Percentiles rank a stretch among this genome's conserved stretches.
Evolutionary conservation across 2,797 vertebrate species (phyloP).

Genomic region (Sebastes jordani): DNA sequence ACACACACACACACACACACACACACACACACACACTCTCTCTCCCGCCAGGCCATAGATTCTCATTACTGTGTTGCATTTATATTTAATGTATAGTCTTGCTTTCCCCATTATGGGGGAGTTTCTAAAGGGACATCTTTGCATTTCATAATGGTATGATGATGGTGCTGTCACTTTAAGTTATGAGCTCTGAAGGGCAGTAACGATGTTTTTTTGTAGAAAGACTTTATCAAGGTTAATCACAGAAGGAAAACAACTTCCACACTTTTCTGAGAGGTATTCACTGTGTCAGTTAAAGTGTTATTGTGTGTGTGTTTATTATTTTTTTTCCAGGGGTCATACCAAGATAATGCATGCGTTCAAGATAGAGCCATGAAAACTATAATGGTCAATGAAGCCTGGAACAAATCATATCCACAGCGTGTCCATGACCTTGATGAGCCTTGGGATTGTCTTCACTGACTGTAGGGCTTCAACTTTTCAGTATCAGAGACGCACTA

Average conservation of each 20-base stretch:
- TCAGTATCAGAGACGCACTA: neutral
- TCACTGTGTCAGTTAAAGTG: neutral
- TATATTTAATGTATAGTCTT: neutral
- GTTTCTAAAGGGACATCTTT: neutral
- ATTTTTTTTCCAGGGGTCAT: neutral
- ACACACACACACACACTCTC: neutral
- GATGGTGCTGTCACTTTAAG: neutral
- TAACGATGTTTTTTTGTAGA: neutral
- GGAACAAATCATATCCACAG: conserved; percentile 12
- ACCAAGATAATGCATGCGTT: conserved; percentile 2
- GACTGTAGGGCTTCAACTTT: neutral
- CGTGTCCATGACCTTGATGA: conserved; percentile 23
- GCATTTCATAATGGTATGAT: neutral
- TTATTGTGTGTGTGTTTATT: neutral
- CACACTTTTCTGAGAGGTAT: conserved; percentile 3
- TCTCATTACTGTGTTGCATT: neutral
- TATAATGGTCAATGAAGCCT: conserved; percentile 14
- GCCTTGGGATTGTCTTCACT: neutral
- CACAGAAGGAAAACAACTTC: conserved; percentile 8
- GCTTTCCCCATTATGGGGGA: neutral
- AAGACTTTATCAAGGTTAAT: neutral
- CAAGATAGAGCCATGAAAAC: conserved; percentile 20
- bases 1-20: neutral
- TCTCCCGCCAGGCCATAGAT: neutral
- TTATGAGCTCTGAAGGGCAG: neutral